Evolutionary conservation across 2,888 invertebrate genomes (phyloP).

Genomic region (Ditula angustiorana): DNA sequence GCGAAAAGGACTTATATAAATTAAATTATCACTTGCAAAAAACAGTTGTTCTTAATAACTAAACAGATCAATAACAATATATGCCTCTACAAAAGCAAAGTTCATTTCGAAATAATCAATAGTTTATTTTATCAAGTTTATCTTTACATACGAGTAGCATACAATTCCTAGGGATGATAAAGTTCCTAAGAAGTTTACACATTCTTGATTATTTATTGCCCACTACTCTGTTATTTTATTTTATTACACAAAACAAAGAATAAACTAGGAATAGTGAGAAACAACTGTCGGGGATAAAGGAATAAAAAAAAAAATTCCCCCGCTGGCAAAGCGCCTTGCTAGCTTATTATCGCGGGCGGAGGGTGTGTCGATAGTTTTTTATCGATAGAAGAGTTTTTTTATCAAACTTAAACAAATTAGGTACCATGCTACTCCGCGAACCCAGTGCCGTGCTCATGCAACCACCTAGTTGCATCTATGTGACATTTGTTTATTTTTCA

Average conservation of each 20-base stretch:
- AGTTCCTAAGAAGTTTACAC: background rate
- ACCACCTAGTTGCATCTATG: too few relatives aligned
- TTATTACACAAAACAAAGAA: slow-evolving; percentile 2
- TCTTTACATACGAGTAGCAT: background rate
- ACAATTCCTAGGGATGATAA: background rate
- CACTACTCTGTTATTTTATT: background rate
- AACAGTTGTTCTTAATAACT: too few relatives aligned
- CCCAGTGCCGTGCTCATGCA: too few relatives aligned
- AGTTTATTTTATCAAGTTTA: background rate
- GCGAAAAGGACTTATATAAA: too few relatives aligned
- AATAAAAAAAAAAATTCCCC: slow-evolving; percentile 20
- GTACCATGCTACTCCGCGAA: too few relatives aligned
- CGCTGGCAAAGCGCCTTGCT: slow-evolving; percentile 13
- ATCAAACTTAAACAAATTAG: too few relatives aligned
- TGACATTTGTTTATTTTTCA: too few relatives aligned
- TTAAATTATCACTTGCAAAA: too few relatives aligned
- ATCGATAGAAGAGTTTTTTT: slow-evolving; percentile 5
- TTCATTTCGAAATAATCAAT: background rate
- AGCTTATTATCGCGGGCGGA: slow-evolving; percentile 3
- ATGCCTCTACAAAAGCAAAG: too few relatives aligned
- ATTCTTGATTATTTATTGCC: background rate
- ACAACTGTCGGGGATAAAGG: background rate
- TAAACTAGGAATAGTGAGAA: background rate
- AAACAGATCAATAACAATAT: too few relatives aligned
- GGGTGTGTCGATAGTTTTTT: background rate